phyloP scores from a whole-genome alignment of 2,113 vertebrate genomes.

The Ploceus nigricollis region DNA sequence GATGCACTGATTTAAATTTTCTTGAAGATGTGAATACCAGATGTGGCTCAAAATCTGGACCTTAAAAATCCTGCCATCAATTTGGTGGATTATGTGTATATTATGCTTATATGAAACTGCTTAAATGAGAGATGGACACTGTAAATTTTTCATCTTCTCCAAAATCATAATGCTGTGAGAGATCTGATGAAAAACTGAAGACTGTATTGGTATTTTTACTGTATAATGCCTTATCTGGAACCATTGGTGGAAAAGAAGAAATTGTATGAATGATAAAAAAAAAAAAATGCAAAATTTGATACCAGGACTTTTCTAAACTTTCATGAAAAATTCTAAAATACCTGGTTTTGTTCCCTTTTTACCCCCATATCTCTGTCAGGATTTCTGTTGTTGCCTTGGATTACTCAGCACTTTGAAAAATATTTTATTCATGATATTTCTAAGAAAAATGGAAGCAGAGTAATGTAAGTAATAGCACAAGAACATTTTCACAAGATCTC shows the following conservation, averaged over 20 bases:
- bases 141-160: neutral
- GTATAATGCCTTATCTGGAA: neutral
- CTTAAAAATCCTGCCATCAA: neutral
- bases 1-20: constrained; percentile 66
- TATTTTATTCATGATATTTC: neutral
- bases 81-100: neutral
- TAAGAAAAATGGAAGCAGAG: neutral
- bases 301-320: neutral
- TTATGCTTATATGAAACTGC: neutral
- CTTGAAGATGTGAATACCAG: constrained; percentile 19
- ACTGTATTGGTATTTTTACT: neutral
- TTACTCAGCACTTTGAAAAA: neutral
- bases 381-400: neutral
- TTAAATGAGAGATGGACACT: neutral
- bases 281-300: neutral
- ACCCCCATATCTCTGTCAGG: neutral
- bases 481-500: neutral
- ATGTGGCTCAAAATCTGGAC: neutral
- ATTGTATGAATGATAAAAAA: neutral
- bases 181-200: neutral
- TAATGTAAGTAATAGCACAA: neutral
- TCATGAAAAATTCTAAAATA: neutral
- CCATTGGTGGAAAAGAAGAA: neutral
- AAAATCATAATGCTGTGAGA: neutral
- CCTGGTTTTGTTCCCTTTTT: neutral